A percentile compares a stretch with the other conserved stretches of the same genome.
Evolutionary conservation across 2,797 vertebrate genomes (phyloP).

Genomic region (Pseudopleuronectes americanus): DNA sequence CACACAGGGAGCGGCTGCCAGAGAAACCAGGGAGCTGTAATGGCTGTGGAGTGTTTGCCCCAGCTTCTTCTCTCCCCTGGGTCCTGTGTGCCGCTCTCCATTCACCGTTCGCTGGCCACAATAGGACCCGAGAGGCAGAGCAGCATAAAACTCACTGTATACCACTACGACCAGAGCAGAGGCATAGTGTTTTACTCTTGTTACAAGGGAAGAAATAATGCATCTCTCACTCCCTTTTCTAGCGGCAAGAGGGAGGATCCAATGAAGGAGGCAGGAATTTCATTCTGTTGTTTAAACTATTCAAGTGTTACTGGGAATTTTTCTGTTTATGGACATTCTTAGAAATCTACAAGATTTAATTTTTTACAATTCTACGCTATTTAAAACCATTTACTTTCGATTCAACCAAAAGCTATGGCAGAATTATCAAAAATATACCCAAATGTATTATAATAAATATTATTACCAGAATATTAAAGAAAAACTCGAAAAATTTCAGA

Average conservation of each 20-base stretch:
- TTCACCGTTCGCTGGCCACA: slow-evolving; percentile 58
- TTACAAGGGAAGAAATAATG: slow-evolving; percentile 1
- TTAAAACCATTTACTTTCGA: too few relatives aligned
- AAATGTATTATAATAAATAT: too few relatives aligned
- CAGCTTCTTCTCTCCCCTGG: slow-evolving; percentile 37
- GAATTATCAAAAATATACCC: too few relatives aligned
- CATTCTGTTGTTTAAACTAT: neutral
- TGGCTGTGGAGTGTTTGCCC: slow-evolving; percentile 44
- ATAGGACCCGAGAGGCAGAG: slow-evolving; percentile 42
- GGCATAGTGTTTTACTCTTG: neutral
- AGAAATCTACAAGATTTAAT: too few relatives aligned
- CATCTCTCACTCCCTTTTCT: slow-evolving; percentile 16
- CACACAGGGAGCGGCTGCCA: slow-evolving; percentile 27
- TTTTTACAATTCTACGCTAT: too few relatives aligned
- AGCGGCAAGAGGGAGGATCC: neutral
- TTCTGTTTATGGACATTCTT: too few relatives aligned
- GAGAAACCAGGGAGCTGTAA: slow-evolving; percentile 44
- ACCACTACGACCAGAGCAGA: slow-evolving; percentile 12
- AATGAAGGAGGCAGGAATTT: neutral
- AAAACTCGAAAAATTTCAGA: too few relatives aligned
- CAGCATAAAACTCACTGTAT: slow-evolving; percentile 44
- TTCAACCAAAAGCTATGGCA: too few relatives aligned
- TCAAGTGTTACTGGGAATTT: neutral
- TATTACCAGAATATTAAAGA: too few relatives aligned
- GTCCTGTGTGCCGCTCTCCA: slow-evolving; percentile 36